phyloP scores from a whole-genome alignment of 2,888 invertebrate species.

The Eupithecia subumbrata region DNA sequence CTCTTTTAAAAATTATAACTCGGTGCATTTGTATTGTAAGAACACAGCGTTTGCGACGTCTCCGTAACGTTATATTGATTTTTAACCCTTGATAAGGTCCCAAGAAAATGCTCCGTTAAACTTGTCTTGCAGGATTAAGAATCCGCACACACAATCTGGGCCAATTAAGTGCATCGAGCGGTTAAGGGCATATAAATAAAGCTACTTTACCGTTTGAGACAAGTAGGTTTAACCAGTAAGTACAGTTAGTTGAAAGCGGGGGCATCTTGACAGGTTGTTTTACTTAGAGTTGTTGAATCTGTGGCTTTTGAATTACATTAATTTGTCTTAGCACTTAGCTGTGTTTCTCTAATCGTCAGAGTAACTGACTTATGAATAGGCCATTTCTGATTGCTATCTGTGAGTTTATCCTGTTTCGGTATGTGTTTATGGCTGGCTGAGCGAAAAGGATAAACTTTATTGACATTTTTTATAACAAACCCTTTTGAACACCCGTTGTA shows the following conservation, averaged over 20 bases:
- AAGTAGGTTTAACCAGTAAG: conserved; percentile 50
- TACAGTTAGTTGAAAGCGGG: conserved; percentile 64
- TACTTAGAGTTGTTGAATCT: conserved; percentile 21
- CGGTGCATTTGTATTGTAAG: no score
- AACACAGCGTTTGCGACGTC: no score
- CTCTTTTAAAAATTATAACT: no score
- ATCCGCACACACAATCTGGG: conserved; percentile 27
- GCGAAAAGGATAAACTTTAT: neutral
- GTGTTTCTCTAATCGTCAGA: neutral
- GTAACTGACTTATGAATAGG: neutral
- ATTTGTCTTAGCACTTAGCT: conserved; percentile 20
- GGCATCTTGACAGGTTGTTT: conserved; percentile 54
- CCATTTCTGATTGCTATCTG: neutral
- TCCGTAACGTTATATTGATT: no score
- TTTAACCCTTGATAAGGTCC: no score
- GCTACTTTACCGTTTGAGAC: conserved; percentile 52
- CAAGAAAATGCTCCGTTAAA: conserved; percentile 11
- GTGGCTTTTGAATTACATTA: conserved; percentile 38
- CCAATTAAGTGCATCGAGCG: conserved; percentile 42
- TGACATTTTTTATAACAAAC: neutral
- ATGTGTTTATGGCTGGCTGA: neutral
- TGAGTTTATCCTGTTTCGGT: neutral
- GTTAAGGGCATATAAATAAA: conserved; percentile 56
- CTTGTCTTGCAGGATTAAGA: conserved; percentile 2
- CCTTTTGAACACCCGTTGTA: no score